Percentiles rank a stretch among this genome's conserved stretches.
Evolutionary conservation across 2,113 vertebrate genomes (phyloP).

Genomic region (Toxotes chatareus): DNA sequence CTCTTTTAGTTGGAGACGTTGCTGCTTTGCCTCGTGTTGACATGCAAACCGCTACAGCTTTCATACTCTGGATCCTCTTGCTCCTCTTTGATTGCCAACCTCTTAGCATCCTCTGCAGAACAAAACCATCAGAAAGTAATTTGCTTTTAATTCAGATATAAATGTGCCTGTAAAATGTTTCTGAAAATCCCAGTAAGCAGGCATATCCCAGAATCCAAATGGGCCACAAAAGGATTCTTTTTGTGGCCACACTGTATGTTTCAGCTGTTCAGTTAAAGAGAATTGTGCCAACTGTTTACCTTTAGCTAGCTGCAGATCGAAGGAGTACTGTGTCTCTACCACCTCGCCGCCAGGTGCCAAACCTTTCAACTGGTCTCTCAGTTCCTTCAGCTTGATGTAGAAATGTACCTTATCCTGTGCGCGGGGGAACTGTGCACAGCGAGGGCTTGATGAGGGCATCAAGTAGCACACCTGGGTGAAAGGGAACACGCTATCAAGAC

Average conservation of each 20-base stretch:
- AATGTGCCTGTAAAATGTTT: not conserved
- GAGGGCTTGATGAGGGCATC: conserved; percentile 97
- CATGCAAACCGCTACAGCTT: conserved; percentile 85
- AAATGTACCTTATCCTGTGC: conserved; percentile 99
- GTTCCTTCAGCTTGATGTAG: conserved; percentile 97
- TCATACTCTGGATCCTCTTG: conserved; percentile 96
- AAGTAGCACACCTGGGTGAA: conserved; percentile 91
- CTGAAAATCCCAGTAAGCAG: not conserved
- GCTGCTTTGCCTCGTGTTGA: conserved; percentile 66
- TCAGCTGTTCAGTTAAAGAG: not conserved
- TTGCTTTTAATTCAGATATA: not conserved
- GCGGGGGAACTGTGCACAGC: conserved; percentile 98
- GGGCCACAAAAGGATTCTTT: not conserved
- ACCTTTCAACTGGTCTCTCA: conserved; percentile 93
- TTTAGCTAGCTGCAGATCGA: conserved; percentile 94
- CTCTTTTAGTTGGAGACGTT: conserved; percentile 78
- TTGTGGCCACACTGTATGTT: not conserved
- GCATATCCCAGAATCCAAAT: not conserved
- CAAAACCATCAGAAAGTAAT: conserved; percentile 5
- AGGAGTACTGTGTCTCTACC: conserved; percentile 90
- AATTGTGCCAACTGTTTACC: conserved; percentile 76
- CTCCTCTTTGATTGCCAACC: conserved; percentile 95
- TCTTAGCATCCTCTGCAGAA: conserved; percentile 93
- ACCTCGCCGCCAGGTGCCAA: conserved; percentile 81
- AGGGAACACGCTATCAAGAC: not conserved